Conservation (phyloP, 2,113 vertebrate species). For the Tachysurus fulvidraco region DNA sequence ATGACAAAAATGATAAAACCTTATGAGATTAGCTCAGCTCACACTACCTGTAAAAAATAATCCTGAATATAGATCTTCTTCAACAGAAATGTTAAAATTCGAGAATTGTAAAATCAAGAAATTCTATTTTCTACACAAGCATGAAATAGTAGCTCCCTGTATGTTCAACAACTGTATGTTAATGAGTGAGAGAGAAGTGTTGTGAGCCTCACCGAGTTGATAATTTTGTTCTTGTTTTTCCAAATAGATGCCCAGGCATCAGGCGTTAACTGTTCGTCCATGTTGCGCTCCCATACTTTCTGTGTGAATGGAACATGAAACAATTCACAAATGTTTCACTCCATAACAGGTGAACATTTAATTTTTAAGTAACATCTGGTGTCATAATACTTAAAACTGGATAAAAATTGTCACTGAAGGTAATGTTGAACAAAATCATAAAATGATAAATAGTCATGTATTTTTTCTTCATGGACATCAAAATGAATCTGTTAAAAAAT, state of each 20-base stretch:
- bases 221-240: constrained; percentile 77
- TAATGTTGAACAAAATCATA: background rate
- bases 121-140: background rate
- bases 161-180: background rate
- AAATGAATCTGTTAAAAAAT: background rate
- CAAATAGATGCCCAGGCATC: constrained; percentile 78
- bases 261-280: constrained; percentile 75
- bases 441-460: background rate
- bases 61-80: background rate
- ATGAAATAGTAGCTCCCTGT: background rate
- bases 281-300: constrained; percentile 77
- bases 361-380: too few relatives aligned
- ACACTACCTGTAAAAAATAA: background rate
- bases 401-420: background rate
- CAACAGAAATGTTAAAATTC: background rate
- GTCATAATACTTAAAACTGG: background rate
- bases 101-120: too few relatives aligned
- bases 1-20: background rate
- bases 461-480: background rate
- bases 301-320: constrained; percentile 49
- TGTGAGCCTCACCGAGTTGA: constrained; percentile 67
- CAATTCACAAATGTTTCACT: constrained; percentile 10
- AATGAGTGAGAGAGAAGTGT: constrained; percentile 41
- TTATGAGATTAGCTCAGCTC: background rate
- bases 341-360: background rate